A percentile compares a stretch with the other conserved stretches of the same genome.
Evolutionary conservation across 2,888 invertebrate species (phyloP).

Genomic region (Thalpophila matura): DNA sequence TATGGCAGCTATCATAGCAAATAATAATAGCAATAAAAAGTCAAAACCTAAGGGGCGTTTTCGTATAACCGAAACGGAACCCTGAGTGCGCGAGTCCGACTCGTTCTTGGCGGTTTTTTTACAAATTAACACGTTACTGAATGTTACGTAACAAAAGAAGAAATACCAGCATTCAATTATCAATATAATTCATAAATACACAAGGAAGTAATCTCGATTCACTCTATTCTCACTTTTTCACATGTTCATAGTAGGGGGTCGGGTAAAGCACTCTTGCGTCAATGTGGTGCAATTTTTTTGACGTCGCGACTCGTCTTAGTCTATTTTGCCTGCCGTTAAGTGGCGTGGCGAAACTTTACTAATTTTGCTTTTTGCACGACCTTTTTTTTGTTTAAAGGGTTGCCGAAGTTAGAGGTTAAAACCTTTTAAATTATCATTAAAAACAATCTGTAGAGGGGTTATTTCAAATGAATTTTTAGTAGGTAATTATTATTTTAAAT

Average conservation of each 20-base stretch:
- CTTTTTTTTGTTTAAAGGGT: constrained; percentile 78
- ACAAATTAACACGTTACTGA: too few species aligned
- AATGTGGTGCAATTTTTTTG: constrained; percentile 82
- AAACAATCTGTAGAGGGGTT: constrained; percentile 3
- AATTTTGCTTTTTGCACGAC: constrained; percentile 81
- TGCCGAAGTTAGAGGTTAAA: constrained; percentile 68
- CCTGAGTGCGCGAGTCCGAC: too few species aligned
- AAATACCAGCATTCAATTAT: too few species aligned
- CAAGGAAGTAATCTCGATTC: constrained; percentile 12
- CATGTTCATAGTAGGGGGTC: constrained; percentile 35
- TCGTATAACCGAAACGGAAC: too few species aligned
- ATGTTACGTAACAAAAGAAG: too few species aligned
- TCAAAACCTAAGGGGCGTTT: too few species aligned
- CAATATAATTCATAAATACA: neutral
- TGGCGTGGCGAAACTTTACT: constrained; percentile 84
- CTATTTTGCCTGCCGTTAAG: constrained; percentile 88
- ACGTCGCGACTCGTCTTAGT: constrained; percentile 84
- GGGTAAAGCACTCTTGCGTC: constrained; percentile 66
- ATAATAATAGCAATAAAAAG: too few species aligned
- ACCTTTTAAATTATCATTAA: constrained; percentile 60
- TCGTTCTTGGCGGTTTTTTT: too few species aligned
- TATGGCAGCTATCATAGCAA: too few species aligned
- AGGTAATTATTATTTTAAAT: too few species aligned
- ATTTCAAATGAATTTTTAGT: neutral
- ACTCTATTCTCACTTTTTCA: constrained; percentile 1